Base-by-base conservation (phyloP, 2,888 invertebrate species). In the Mechanitis messenoides region DNA sequence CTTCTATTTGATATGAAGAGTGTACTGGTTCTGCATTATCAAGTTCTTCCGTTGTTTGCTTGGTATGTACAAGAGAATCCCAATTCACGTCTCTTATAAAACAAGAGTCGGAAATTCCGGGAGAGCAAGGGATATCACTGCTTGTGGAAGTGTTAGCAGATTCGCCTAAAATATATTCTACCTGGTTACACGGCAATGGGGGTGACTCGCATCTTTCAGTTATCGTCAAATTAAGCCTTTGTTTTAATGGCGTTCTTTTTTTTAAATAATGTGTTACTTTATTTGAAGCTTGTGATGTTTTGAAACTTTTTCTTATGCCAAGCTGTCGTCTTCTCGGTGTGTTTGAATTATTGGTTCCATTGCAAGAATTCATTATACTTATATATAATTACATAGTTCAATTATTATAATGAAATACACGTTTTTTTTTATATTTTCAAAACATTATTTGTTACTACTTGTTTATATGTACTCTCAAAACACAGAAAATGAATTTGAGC, bases 131-230 rank as follows among this genome's bases (percentile, higher is more conserved):
- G 54, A 84, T 79, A 45, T 81, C 77, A 65, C 70, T 74, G 5
- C 69, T 71, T 28, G 65, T 42, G 2, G 77, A 77, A 70, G 73
- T 79, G 47, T 74, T 80, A 56, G 78, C 79, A 12, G 72, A 77
- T 0, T 85, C 83, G 62, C 85, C 81, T 62, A 77, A 74, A 45
- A 88, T 68, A 72, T 81, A 89, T 70, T 90, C 85, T 20, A 84
- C 77, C 79, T 90, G 89, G 74, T 89, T 90, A 50, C 86, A 87
- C 3, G 89, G 89, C 63, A 90, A 72, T 55, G 81, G 80, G 1
- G 86, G 85, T 28, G 88, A 89, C 54, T 85, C 86, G 69, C 83
- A 79, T 64, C 75, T 76, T 9, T 74, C 72, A 45, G 45, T n/a
- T 6, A 60, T 59, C 53, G 62, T 68, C 33, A 70, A 55, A 28